Percentiles rank a stretch among this genome's conserved stretches.
Evolutionary conservation across 2,113 vertebrate genomes (phyloP).

Genomic region (Calypte anna): DNA sequence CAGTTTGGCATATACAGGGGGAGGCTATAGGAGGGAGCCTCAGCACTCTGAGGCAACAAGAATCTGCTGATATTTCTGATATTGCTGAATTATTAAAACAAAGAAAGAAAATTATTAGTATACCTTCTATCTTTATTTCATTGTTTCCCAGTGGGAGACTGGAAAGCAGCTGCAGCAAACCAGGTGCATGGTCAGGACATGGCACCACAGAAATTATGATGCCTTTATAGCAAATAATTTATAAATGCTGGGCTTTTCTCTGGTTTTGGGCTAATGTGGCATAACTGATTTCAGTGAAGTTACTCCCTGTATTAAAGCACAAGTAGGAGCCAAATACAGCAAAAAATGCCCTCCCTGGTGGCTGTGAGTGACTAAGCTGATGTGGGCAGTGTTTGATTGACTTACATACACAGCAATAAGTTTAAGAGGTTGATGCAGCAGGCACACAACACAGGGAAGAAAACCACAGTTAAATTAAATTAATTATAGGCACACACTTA

Average conservation of each 20-base stretch:
- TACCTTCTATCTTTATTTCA: not conserved
- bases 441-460: not conserved
- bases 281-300: not conserved
- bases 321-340: not conserved
- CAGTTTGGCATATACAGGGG: not conserved
- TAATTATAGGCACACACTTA: not conserved
- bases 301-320: not conserved
- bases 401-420: not conserved
- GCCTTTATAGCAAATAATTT: not conserved
- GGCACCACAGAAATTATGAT: not conserved
- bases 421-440: not conserved
- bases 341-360: not conserved
- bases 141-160: not conserved
- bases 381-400: not conserved
- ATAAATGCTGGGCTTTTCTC: not conserved
- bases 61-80: not conserved
- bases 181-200: not conserved
- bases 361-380: not conserved
- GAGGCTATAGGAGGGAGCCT: not conserved
- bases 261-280: not conserved
- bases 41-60: not conserved
- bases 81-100: not conserved
- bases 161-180: not conserved
- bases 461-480: constrained; percentile 31
- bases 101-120: not conserved